A percentile compares a stretch with the other conserved stretches of the same genome.
Conservation (phyloP, 2,113 vertebrate genomes). For the Carlito syrichta region DNA sequence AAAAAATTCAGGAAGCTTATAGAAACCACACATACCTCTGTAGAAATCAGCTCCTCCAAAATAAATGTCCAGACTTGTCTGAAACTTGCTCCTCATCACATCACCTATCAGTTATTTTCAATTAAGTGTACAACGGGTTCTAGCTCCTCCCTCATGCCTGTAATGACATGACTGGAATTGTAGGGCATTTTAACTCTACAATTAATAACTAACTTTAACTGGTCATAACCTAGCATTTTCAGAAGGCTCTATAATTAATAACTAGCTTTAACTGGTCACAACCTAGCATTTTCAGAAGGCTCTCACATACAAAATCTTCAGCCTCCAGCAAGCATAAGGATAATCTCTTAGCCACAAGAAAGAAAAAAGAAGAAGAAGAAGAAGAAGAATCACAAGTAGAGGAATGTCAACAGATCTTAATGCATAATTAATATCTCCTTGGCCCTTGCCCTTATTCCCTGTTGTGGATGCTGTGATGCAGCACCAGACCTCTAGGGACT, state of each 20-base stretch:
- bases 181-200: background rate
- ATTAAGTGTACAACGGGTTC: background rate
- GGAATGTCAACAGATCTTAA: background rate
- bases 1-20: constrained; percentile 11
- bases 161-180: constrained; percentile 15
- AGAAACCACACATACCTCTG: background rate
- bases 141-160: constrained; percentile 8
- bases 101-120: background rate
- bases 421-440: background rate
- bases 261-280: background rate
- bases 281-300: constrained; percentile 6
- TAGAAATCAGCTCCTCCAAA: background rate
- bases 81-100: background rate
- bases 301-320: background rate
- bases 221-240: too few species aligned
- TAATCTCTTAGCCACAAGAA: background rate
- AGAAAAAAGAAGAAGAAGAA: background rate
- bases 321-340: background rate
- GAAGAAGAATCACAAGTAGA: background rate
- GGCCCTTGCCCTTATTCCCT: background rate
- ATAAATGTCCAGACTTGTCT: constrained; percentile 38
- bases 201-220: constrained; percentile 30
- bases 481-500: background rate
- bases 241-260: constrained; percentile 15
- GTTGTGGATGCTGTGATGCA: background rate